These are phyloP conservation scores for Laothoe populi DNA, from an alignment of 2,888 invertebrate species.

Conservation along the genomic window DNA sequence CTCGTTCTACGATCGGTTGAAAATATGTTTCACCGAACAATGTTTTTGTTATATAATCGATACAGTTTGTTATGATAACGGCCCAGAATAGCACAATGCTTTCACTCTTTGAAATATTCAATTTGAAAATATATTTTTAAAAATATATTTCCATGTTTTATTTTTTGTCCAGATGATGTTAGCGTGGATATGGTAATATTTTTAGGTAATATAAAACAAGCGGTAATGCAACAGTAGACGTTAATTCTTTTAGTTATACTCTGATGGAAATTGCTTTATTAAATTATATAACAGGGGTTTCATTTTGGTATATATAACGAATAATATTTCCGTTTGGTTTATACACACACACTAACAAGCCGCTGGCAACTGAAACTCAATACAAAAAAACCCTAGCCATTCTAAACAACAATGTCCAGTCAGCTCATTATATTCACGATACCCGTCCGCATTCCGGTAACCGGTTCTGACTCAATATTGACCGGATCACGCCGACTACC, in stretches of 20 bases:
- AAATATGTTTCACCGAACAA: too few species aligned
- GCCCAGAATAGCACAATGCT: neutral
- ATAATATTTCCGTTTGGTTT: too few species aligned
- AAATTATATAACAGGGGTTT: too few species aligned
- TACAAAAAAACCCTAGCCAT: neutral
- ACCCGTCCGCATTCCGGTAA: conserved; percentile 17
- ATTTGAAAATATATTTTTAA: neutral
- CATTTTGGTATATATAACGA: too few species aligned
- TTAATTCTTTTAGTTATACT: too few species aligned
- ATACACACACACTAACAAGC: too few species aligned
- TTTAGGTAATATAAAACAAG: too few species aligned
- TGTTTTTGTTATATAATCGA: neutral
- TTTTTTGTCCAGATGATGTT: too few species aligned
- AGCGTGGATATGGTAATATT: too few species aligned
- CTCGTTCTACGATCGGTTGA: neutral
- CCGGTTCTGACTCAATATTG: conserved; percentile 22
- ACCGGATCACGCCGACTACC: conserved; percentile 7
- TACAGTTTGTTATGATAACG: conserved; percentile 1
- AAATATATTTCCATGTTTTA: too few species aligned
- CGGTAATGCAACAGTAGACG: too few species aligned
- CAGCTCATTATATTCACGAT: conserved; percentile 4
- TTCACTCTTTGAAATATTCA: neutral
- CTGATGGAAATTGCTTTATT: too few species aligned
- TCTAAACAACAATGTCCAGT: conserved; percentile 5
- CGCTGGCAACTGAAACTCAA: neutral